Conservation (phyloP, 1,140 invertebrate genomes). For the Gryon sp. region DNA sequence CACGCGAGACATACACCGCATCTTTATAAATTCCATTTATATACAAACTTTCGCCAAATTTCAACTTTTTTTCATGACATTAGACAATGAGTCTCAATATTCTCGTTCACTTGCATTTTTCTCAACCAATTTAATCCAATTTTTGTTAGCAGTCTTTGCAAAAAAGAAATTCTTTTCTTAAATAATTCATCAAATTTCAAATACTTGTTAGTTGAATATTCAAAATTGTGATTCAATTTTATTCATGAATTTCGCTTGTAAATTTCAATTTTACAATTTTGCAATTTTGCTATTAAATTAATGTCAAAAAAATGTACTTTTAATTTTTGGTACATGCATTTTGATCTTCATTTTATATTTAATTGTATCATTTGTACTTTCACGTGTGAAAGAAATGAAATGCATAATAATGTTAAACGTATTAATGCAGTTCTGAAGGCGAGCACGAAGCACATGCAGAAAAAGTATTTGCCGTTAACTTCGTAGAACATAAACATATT, state of each 20-base stretch:
- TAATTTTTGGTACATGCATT: slow-evolving; percentile 13
- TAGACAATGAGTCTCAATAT: too few relatives aligned
- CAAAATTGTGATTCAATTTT: too few relatives aligned
- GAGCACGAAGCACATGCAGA: slow-evolving; percentile 12
- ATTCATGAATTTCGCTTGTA: too few relatives aligned
- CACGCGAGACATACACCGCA: slow-evolving; percentile 15
- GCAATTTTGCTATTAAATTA: too few relatives aligned
- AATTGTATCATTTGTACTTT: slow-evolving; percentile 51
- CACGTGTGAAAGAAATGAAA: slow-evolving; percentile 30
- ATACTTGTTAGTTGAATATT: too few relatives aligned
- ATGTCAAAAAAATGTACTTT: too few relatives aligned
- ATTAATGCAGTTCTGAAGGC: slow-evolving; percentile 17
- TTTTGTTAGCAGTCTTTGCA: too few relatives aligned
- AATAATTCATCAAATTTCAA: too few relatives aligned
- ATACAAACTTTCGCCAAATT: slow-evolving; percentile 16
- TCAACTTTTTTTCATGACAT: slow-evolving; percentile 2
- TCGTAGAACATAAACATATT: slow-evolving; percentile 36
- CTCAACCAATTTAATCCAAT: too few relatives aligned
- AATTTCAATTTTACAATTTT: too few relatives aligned
- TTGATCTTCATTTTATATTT: slow-evolving; percentile 36
- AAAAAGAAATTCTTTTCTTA: too few relatives aligned
- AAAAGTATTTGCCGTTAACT: slow-evolving; percentile 21
- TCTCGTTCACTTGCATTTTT: too few relatives aligned
- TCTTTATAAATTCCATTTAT: slow-evolving; percentile 27
- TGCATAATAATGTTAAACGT: slow-evolving; percentile 35